Base-by-base conservation (phyloP, 2,113 vertebrate species). In the Scatophagus argus region DNA sequence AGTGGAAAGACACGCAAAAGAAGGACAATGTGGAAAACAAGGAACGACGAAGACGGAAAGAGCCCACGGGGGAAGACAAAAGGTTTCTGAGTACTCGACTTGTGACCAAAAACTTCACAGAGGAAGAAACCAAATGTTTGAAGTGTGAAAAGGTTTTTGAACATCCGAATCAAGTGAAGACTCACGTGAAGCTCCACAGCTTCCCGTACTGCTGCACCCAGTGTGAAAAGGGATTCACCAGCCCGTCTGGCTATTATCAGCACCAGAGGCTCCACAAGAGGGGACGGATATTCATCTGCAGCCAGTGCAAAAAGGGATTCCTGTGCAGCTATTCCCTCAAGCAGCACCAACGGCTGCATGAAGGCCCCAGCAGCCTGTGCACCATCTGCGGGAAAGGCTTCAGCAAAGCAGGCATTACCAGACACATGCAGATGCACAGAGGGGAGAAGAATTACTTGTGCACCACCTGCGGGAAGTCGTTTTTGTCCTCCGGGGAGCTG, bases 351-450 rank as follows among this genome's bases (percentile, higher is more conserved):
- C 87, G 74, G 1, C 62, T 88, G 46, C 91, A 92, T 4, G 39
- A 72, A 0, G 91, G 87, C 27, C 91, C 87, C 49, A 31, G 36
- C 32, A 73, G 70, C 75, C 64, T 87, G 32, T 92, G 91, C 38
- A 69, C 69, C 14, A 32, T 89, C 51, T 92, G 91, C 3, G 82
- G 88, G 44, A 92, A 87, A 32, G 51, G 76, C 63, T 89, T 91
- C 79, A 88, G 87, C 79, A 89, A 90, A 31, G 47, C 79, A 0
- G 83, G 88, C 43, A 62, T 90, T 0, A 52, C 51, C 0, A 82
- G 91, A 47, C 91, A 92, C 87, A 77, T 91, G 85, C 89, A 84
- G 81, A 91, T 90, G 91, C 91, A 92, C 85, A 62, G 5, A 39
- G 91, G 91, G 23, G 87, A 90, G 83, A 89, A 46, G 74, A 89